Evolutionary conservation across 2,888 invertebrate species (phyloP).

Genomic region (Cheilosia soror): DNA sequence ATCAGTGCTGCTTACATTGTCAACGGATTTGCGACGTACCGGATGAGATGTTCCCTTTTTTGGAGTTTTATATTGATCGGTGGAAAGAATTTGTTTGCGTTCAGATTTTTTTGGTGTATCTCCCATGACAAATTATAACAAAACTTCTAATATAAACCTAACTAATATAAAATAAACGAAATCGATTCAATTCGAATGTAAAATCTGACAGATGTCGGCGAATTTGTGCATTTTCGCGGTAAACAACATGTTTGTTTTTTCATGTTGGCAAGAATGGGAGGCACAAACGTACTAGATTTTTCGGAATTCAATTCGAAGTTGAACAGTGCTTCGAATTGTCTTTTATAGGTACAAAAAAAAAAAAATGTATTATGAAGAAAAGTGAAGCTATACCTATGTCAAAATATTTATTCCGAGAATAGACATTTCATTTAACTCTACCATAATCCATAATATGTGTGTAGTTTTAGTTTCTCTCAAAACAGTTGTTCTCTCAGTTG

Average conservation of each 20-base stretch:
- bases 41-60: slow-evolving; percentile 17
- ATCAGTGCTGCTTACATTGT: slow-evolving; percentile 29
- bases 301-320: background rate
- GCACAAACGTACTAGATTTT: slow-evolving; percentile 14
- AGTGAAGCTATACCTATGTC: too few relatives aligned
- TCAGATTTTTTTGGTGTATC: slow-evolving; percentile 38
- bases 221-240: slow-evolving; percentile 46
- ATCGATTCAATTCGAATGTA: background rate
- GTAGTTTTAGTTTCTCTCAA: too few relatives aligned
- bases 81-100: slow-evolving; percentile 18
- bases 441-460: too few relatives aligned
- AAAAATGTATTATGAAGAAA: too few relatives aligned
- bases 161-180: slow-evolving; percentile 19
- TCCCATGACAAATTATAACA: slow-evolving; percentile 32
- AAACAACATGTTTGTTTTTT: slow-evolving; percentile 41
- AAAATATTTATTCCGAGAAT: too few relatives aligned
- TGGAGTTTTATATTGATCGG: slow-evolving; percentile 52
- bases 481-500: too few relatives aligned
- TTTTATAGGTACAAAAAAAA: too few relatives aligned
- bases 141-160: slow-evolving; percentile 3
- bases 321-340: too few relatives aligned
- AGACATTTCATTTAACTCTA: too few relatives aligned
- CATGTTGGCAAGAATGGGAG: slow-evolving; percentile 31
- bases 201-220: slow-evolving; percentile 33
- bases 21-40: slow-evolving; percentile 21